phyloP scores from a whole-genome alignment of 1,140 invertebrate species.

The Meloidogyne hapla region DNA sequence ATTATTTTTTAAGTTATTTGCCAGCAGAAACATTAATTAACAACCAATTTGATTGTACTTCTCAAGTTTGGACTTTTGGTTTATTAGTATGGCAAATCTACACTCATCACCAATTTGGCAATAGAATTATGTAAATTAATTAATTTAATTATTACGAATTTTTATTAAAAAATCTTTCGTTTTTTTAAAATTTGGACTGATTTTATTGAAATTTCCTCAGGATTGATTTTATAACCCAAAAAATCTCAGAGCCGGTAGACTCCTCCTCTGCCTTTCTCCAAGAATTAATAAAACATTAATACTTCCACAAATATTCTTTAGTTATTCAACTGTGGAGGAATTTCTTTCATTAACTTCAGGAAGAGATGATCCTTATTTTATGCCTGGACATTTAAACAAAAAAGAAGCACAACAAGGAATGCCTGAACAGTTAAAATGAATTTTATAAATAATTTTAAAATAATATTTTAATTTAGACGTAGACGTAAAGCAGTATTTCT shows the following conservation, averaged over 20 bases:
- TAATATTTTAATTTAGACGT: background rate
- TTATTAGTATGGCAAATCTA: slow-evolving; percentile 22
- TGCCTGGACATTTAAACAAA: slow-evolving; percentile 19
- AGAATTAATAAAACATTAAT: background rate
- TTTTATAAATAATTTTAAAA: background rate
- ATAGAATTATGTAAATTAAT: slow-evolving; percentile 22
- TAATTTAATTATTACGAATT: too few species aligned
- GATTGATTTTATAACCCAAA: too few species aligned
- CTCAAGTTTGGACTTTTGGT: slow-evolving; percentile 19
- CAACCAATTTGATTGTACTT: slow-evolving; percentile 6
- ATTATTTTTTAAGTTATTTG: slow-evolving; percentile 14
- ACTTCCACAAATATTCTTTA: background rate
- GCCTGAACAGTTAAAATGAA: background rate
- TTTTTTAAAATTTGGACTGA: background rate
- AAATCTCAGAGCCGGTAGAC: too few species aligned
- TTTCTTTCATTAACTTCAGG: slow-evolving; percentile 5
- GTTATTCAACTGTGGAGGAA: slow-evolving; percentile 13
- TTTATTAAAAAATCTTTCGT: background rate
- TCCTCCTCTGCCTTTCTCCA: background rate
- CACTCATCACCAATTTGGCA: slow-evolving; percentile 22
- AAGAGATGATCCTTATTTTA: slow-evolving; percentile 20
- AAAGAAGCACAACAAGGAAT: slow-evolving; percentile 12
- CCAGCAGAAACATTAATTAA: slow-evolving; percentile 16
- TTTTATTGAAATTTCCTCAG: too few species aligned
- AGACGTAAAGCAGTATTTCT: slow-evolving; percentile 11